Evolutionary conservation across 2,797 vertebrate genomes (phyloP).

Genomic region (Fringilla coelebs): DNA sequence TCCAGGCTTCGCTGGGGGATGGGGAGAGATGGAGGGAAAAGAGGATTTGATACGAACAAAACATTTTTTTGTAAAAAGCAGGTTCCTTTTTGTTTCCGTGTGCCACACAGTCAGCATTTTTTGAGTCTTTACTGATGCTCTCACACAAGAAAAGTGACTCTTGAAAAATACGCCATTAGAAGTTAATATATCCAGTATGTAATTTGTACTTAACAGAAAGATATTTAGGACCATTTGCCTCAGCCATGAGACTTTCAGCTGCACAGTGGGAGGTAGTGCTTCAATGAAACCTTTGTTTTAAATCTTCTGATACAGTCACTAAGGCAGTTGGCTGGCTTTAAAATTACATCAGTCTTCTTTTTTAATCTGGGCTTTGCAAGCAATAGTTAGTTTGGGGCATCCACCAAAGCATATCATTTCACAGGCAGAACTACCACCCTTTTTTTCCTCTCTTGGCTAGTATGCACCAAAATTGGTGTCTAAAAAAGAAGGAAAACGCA

Average conservation of each 20-base stretch:
- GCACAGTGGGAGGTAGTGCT: slow-evolving; percentile 80
- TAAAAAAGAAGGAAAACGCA: not conserved
- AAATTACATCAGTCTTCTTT: slow-evolving; percentile 75
- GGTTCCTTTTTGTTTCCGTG: slow-evolving; percentile 46
- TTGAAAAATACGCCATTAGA: slow-evolving; percentile 78
- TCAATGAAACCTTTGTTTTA: slow-evolving; percentile 85
- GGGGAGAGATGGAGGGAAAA: not conserved
- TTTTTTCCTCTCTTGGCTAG: not conserved
- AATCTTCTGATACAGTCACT: slow-evolving; percentile 72
- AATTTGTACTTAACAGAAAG: slow-evolving; percentile 85
- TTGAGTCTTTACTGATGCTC: not conserved
- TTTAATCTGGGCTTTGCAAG: slow-evolving; percentile 18
- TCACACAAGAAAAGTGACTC: slow-evolving; percentile 57
- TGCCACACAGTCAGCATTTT: slow-evolving; percentile 20
- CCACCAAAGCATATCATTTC: slow-evolving; percentile 13
- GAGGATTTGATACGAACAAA: slow-evolving; percentile 46
- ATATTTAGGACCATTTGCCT: slow-evolving; percentile 78
- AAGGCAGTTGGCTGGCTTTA: slow-evolving; percentile 73
- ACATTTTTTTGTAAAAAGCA: slow-evolving; percentile 41
- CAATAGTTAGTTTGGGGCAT: slow-evolving; percentile 18
- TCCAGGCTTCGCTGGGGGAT: slow-evolving; percentile 16
- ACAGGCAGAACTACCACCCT: not conserved
- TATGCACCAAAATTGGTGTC: fast-evolving
- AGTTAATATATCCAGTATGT: slow-evolving; percentile 85
- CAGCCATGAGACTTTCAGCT: slow-evolving; percentile 73